Evolutionary conservation across 2,888 invertebrate species (phyloP), one percentile per base, ranked within the genome.

Genomic region (Dendrolimus pini): DNA sequence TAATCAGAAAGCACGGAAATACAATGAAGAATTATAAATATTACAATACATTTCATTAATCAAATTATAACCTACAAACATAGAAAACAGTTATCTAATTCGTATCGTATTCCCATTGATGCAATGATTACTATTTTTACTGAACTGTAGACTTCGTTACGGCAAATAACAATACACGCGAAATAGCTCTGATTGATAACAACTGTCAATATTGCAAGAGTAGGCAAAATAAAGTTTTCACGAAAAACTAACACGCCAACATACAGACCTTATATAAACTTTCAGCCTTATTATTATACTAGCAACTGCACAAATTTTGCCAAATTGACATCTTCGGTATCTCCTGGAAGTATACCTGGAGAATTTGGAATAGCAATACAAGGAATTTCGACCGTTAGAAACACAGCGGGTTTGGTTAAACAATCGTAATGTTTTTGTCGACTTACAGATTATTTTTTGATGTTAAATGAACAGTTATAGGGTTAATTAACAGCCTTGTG

Each of bases 111-210:
- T 30, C 6, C 30, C 6, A 30, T 30, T 30, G 30, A 30, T 30
- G 30, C 30, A 30, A 30, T 30, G 0, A 30, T 30, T 30, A 30
- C 30, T 30, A 30, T 30, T 30, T 30, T 3, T 30, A 30, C 6
- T 6, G 30, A 30, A 30, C 30, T 30, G 30, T 30, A 30, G 30
- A 30, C 12, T 47, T 47, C 47, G 47, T 47, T 9, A 47, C 9
- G 47, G 47, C 9, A 47, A 47, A 56, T 66, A 65, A 66, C 67
- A 70, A 30, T 65, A 67, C 60, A 62, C 58, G 55, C 60, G 58
- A 59, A 47, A 59, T 55, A 62, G 60, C 55, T 57, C n/a, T 65
- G 41, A 53, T 54, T 56, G 55, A 54, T 53, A 58, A 61, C 55
- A 59, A 59, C 59, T 61, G n/a, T 42, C 55, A 65, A 62, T 41